Base-by-base conservation (phyloP, 2,888 invertebrate genomes). In the Microctonus brassicae region DNA sequence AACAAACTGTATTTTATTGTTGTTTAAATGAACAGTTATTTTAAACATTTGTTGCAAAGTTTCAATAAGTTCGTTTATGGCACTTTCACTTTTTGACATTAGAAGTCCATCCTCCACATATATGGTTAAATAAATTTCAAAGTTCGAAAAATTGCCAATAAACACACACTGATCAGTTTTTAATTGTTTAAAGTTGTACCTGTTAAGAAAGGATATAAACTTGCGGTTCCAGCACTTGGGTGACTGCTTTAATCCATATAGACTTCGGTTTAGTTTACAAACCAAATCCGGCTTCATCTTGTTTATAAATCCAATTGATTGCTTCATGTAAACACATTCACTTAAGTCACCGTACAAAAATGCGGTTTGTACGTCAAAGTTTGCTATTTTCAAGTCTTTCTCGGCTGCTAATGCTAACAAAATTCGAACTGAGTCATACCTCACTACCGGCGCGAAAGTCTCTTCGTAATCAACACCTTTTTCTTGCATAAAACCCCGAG, bases 351-450 rank as follows among this genome's bases (percentile, higher is more conserved):
- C 78, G 61, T 78, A 74, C 9, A 80, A 57, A 53, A 73, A 78
- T 7, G 78, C 76, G 3, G 77, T 77, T 0, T 68, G 57, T 0
- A 80, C 66, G 61, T 78, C 77, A 11, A 76, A 69, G 24, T 80
- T 78, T 20, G 66, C 13, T 0, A 79, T 70, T 20, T 69, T 36
- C 66, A 78, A 61, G 6, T 64, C 61, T 6, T 42, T 24, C 61
- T 75, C 62, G 6, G 72, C 69, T 17, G 75, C 75, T 13, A 78
- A 20, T 0, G 76, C 71, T n/a, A 73, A 36, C 5, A 76, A 6
- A 0, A 69, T 24, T 34, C 78, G 29, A 10, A 79, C 67, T 0
- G 76, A 75, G 10, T 63, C 60, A 6, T 58, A 17, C 0, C 72
- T 20, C 2, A 60, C 63, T 0, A 76, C 74, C 1, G 74, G 74